Conservation (phyloP, 2,797 vertebrate species). For the Chelmon rostratus region DNA sequence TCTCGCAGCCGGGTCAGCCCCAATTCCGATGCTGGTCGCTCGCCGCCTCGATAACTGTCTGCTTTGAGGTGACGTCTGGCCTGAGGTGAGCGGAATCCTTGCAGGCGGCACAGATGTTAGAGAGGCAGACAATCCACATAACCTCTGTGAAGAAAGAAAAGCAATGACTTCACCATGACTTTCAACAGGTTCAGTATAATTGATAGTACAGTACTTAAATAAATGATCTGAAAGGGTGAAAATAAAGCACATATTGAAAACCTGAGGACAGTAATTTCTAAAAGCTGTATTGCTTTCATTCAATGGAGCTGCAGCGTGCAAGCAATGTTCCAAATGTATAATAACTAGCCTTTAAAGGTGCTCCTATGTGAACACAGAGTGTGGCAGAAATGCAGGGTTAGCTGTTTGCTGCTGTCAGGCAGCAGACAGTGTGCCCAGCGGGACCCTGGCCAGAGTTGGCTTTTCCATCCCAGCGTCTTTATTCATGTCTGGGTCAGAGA, state of each 20-base stretch:
- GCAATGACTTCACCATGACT: neutral
- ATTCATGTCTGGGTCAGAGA: constrained; percentile 56
- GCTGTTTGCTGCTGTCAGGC: constrained; percentile 48
- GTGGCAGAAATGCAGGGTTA: constrained; percentile 24
- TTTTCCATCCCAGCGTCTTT: constrained; percentile 36
- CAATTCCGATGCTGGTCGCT: constrained; percentile 14
- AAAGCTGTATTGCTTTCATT: too few species aligned
- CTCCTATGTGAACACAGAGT: constrained; percentile 5
- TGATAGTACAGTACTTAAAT: too few species aligned
- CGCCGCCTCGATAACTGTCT: constrained; percentile 21
- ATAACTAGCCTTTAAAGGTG: neutral
- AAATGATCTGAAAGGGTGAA: too few species aligned
- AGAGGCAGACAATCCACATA: neutral
- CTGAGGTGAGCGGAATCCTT: constrained; percentile 15
- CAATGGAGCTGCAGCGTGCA: neutral
- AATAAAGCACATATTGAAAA: too few species aligned
- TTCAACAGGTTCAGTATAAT: neutral
- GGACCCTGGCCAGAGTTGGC: constrained; percentile 27
- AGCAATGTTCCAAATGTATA: constrained; percentile 8
- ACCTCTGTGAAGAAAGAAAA: neutral
- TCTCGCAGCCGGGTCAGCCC: constrained; percentile 14
- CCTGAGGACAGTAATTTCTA: too few species aligned
- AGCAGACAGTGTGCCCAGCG: constrained; percentile 24
- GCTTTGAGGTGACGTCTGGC: constrained; percentile 25
- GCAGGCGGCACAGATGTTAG: constrained; percentile 22